Conservation (phyloP, 2,888 invertebrate species). For the Melanostoma mellinum region DNA sequence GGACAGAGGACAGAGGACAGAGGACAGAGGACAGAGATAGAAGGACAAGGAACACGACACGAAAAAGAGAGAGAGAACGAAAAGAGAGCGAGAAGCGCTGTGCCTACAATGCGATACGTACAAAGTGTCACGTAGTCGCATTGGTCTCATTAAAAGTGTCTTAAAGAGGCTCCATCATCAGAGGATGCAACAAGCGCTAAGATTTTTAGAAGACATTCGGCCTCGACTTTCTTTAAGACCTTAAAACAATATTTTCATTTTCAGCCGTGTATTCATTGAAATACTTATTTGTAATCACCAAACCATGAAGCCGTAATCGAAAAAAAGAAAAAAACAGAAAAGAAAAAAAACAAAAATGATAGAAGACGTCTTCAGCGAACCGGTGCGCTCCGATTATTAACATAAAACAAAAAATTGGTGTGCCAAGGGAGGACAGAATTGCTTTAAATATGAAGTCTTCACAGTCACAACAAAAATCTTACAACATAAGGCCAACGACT, state of each 20-base stretch:
- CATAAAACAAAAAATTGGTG: conserved; percentile 19
- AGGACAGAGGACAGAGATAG: too few species aligned
- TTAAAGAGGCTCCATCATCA: too few species aligned
- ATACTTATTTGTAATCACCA: conserved; percentile 30
- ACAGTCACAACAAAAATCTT: conserved; percentile 42
- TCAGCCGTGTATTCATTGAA: conserved; percentile 5
- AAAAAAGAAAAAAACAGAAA: conserved; percentile 13
- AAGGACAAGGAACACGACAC: too few species aligned
- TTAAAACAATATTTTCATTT: not conserved
- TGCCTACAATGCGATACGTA: too few species aligned
- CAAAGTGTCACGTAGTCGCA: too few species aligned
- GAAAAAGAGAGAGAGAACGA: too few species aligned
- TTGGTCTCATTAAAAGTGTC: too few species aligned
- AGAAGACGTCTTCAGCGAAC: conserved; percentile 68
- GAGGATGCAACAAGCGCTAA: too few species aligned
- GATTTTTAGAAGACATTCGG: too few species aligned
- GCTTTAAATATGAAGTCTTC: conserved; percentile 40
- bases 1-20: too few species aligned
- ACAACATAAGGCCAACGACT: conserved; percentile 54
- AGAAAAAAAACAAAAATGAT: conserved; percentile 30
- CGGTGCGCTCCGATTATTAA: conserved; percentile 68
- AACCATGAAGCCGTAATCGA: conserved; percentile 51
- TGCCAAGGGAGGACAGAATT: conserved; percentile 35
- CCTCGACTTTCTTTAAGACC: too few species aligned
- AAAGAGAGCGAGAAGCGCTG: too few species aligned